phyloP scores from a whole-genome alignment of 1,140 invertebrate species.

The Kradibia gibbosae region DNA sequence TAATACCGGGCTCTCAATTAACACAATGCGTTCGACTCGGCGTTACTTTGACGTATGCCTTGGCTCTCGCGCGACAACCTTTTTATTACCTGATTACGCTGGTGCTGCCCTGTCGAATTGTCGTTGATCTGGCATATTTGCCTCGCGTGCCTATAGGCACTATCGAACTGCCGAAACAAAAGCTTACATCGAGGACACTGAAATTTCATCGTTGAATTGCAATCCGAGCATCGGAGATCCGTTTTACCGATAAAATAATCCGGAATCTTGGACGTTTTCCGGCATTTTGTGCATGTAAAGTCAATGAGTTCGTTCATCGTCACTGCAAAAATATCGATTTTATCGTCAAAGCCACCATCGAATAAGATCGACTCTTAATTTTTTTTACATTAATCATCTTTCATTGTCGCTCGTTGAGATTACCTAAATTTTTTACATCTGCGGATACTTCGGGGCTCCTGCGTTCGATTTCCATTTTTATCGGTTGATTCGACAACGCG shows the following conservation, averaged over 20 bases:
- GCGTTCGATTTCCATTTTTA: not conserved
- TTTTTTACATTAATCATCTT: too few relatives aligned
- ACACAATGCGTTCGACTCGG: too few relatives aligned
- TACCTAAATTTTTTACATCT: conserved; percentile 10
- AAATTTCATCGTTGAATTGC: conserved; percentile 28
- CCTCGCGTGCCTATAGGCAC: conserved; percentile 20
- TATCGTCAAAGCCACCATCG: not conserved
- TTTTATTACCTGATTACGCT: not conserved
- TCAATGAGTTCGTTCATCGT: conserved; percentile 4
- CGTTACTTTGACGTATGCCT: too few relatives aligned
- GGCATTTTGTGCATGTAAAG: conserved; percentile 39
- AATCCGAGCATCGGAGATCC: conserved; percentile 2
- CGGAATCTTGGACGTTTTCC: conserved; percentile 7
- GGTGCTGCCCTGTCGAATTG: not conserved
- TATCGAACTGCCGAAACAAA: conserved; percentile 34
- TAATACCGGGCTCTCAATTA: too few relatives aligned
- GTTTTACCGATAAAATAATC: conserved; percentile 14
- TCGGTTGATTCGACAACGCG: not conserved
- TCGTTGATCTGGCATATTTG: conserved; percentile 29
- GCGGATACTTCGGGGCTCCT: not conserved
- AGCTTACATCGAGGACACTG: conserved; percentile 38
- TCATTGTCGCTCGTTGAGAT: too few relatives aligned
- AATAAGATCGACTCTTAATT: not conserved
- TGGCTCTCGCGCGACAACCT: too few relatives aligned
- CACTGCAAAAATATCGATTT: not conserved